Evolutionary conservation across 2,888 invertebrate genomes (phyloP).

Genomic region (Melolontha melolontha): DNA sequence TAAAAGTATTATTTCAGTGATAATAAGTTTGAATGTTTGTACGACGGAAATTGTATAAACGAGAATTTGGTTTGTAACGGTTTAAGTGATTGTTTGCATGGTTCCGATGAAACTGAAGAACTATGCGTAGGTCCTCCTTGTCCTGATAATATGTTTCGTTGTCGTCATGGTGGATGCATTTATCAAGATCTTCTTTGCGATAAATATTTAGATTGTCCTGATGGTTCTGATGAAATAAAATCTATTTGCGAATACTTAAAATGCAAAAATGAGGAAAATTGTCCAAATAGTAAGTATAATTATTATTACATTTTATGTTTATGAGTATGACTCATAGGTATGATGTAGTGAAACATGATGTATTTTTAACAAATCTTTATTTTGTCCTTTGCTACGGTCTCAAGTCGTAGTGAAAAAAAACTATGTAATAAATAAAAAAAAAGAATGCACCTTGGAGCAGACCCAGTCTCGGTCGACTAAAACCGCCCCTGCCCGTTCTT

Average conservation of each 20-base stretch:
- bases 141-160: conserved; percentile 48
- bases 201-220: conserved; percentile 50
- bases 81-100: conserved; percentile 51
- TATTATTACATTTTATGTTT: too few species aligned
- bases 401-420: too few species aligned
- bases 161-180: conserved; percentile 50
- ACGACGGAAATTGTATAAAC: conserved; percentile 51
- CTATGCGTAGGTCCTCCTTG: conserved; percentile 46
- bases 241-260: conserved; percentile 43
- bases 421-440: too few species aligned
- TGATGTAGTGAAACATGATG: too few species aligned
- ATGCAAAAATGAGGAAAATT: background rate
- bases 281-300: conserved; percentile 3
- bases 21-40: conserved; percentile 52
- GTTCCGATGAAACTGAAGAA: conserved; percentile 51
- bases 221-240: conserved; percentile 52
- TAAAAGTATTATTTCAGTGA: conserved; percentile 42
- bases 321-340: too few species aligned
- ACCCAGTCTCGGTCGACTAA: too few species aligned
- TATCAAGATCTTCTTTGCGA: conserved; percentile 48
- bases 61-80: conserved; percentile 49
- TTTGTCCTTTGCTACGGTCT: too few species aligned
- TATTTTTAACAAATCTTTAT: too few species aligned
- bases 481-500: too few species aligned
- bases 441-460: too few species aligned